A percentile compares a stretch with the other conserved stretches of the same genome.
Conservation (phyloP, 2,113 vertebrate species). For the Phyllopteryx taeniolatus region DNA sequence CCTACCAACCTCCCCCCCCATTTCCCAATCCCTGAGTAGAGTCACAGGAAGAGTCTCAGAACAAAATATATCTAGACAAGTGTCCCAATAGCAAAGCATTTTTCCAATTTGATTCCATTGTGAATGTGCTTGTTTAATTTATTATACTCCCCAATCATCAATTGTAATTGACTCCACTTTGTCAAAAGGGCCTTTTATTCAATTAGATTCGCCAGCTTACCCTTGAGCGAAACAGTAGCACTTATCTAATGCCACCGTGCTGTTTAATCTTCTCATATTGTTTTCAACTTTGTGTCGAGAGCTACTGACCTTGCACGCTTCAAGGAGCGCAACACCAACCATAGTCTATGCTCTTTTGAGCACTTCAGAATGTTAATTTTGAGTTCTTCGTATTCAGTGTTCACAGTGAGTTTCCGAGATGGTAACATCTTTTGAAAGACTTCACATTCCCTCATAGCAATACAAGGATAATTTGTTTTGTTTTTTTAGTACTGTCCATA, state of each 20-base stretch:
- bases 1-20: not conserved
- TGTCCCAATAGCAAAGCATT: slow-evolving; percentile 8
- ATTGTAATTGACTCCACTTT: slow-evolving; percentile 44
- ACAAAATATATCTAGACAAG: slow-evolving; percentile 23
- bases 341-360: slow-evolving; percentile 11
- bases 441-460: not conserved
- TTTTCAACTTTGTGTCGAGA: slow-evolving; percentile 36
- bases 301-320: slow-evolving; percentile 33
- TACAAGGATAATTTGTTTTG: not conserved
- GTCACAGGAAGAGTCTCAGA: slow-evolving; percentile 30
- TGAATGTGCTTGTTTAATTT: slow-evolving; percentile 24
- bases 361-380: slow-evolving; percentile 3
- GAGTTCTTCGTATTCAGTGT: not conserved
- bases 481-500: not conserved
- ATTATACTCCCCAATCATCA: slow-evolving; percentile 34
- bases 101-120: slow-evolving; percentile 28
- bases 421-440: not conserved
- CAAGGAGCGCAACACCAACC: slow-evolving; percentile 28
- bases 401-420: slow-evolving; percentile 9
- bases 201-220: slow-evolving; percentile 38
- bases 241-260: slow-evolving; percentile 49
- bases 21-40: slow-evolving; percentile 1
- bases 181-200: slow-evolving; percentile 39
- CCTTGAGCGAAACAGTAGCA: slow-evolving; percentile 37
- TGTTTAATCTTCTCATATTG: slow-evolving; percentile 54